Evolutionary conservation across 1,140 invertebrate species (phyloP).

Genomic region (Babylonia areolata): DNA sequence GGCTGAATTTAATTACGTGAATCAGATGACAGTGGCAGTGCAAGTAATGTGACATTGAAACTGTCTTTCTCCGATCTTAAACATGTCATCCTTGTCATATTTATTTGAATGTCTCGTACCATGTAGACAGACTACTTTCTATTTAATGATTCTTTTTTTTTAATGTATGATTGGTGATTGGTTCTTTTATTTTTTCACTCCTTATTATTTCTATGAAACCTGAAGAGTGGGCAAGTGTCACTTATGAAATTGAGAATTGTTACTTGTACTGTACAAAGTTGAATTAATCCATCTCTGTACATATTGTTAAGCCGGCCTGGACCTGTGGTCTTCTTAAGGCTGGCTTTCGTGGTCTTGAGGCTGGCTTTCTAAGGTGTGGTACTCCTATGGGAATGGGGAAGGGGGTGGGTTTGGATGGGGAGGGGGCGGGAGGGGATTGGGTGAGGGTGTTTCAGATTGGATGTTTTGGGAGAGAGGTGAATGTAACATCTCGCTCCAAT

Average conservation of each 20-base stretch:
- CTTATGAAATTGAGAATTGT: not conserved
- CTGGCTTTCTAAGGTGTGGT: too few relatives aligned
- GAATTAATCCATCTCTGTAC: not conserved
- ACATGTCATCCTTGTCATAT: too few relatives aligned
- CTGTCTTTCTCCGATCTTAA: too few relatives aligned
- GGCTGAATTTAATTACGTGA: too few relatives aligned
- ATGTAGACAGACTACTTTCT: too few relatives aligned
- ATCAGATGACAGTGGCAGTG: too few relatives aligned
- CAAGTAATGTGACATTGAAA: too few relatives aligned
- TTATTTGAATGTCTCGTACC: too few relatives aligned
- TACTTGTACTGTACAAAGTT: not conserved
- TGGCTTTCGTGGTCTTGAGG: not conserved
- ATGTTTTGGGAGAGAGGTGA: not conserved
- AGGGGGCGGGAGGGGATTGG: constrained; percentile 16
- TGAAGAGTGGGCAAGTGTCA: not conserved
- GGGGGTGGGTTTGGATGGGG: not conserved
- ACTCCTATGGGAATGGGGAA: too few relatives aligned
- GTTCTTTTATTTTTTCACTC: not conserved
- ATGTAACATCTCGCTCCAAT: constrained; percentile 32
- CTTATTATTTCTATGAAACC: not conserved
- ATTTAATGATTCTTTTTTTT: not conserved
- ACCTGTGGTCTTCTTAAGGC: not conserved
- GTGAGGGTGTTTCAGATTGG: not conserved
- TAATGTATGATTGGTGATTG: not conserved
- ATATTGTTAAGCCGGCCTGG: not conserved